Percentiles rank a stretch among this genome's conserved stretches.
Conservation (phyloP, 1,140 invertebrate species). For the Nylanderia fulva region DNA sequence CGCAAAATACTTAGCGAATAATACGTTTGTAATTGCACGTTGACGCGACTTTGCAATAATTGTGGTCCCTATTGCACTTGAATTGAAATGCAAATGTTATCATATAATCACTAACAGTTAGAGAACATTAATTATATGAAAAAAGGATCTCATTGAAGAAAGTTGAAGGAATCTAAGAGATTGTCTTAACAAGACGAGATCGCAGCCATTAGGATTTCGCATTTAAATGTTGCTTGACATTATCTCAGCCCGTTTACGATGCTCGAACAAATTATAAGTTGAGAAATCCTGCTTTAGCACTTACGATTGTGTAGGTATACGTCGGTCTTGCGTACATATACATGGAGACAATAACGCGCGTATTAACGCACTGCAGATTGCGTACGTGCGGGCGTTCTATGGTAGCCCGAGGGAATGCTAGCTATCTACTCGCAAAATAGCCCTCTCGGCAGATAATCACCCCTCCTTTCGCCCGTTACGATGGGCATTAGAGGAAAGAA, state of each 20-base stretch:
- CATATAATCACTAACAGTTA: background rate
- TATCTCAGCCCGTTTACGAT: background rate
- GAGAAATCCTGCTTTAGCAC: constrained; percentile 41
- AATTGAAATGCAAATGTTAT: background rate
- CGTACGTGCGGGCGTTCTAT: constrained; percentile 52
- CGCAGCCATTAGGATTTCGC: too few relatives aligned
- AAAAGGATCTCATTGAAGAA: background rate
- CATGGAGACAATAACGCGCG: background rate
- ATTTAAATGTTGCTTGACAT: background rate
- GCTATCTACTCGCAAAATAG: constrained; percentile 71
- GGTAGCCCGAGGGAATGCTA: constrained; percentile 69
- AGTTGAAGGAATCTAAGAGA: background rate
- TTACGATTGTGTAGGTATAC: background rate
- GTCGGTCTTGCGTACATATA: constrained; percentile 1
- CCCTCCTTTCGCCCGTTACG: background rate
- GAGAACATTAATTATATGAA: background rate
- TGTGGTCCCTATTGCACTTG: background rate
- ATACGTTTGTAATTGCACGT: background rate
- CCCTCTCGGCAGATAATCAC: constrained; percentile 43
- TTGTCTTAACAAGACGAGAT: background rate
- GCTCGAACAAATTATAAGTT: constrained; percentile 37
- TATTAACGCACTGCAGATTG: constrained; percentile 61
- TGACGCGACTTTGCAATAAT: background rate
- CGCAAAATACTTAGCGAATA: constrained; percentile 11
- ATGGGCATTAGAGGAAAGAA: constrained; percentile 42